Evolutionary conservation across 1,140 invertebrate species (phyloP), one percentile per base, ranked within the genome.

Genomic region (Portunus trituberculatus): DNA sequence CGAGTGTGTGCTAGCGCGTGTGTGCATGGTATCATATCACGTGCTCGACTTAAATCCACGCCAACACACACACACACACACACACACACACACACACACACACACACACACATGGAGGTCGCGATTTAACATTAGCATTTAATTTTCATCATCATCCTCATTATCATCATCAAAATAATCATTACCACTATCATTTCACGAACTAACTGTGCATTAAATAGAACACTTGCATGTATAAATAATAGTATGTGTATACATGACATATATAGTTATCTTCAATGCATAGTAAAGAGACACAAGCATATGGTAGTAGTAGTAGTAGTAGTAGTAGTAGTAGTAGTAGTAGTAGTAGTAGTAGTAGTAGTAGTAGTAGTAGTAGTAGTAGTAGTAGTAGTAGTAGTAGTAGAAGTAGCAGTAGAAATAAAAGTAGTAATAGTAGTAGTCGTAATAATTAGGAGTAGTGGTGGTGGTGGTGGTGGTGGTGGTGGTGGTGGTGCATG

Each of bases 361-460:
- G 67, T 76, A 76, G 67, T 76, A 76, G 67, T 76, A 76, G 67
- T 76, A 76, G 67, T 76, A 76, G 67, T 76, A 91, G n/a, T 32
- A 87, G 25, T 87, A 87, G 28, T 87, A 87, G 28, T 87, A 87
- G 28, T 45, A 87, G 28, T 87, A 87, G 28, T 29, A 87, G 28
- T 87, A 45, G 28, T 87, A 87, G 28, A 16, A 87, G 28, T 87
- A 29, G 25, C 4, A 87, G 28, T 87, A 87, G 28, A 16, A 87
- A 31, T 87, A 87, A 84, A 10, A 29, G 25, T 87, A 87, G 25
- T 16, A 87, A 31, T 76, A 76, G 20, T 76, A 76, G 20, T 76
- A 76, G 20, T 76, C 7, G 20, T 76, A 76, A 25, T 10, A 76
- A 25, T 76, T 20, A 14, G 20, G 4, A 76, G 59, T 20, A 76